Conservation (phyloP, 2,113 vertebrate genomes). For the Thamnophis sirtalis region DNA sequence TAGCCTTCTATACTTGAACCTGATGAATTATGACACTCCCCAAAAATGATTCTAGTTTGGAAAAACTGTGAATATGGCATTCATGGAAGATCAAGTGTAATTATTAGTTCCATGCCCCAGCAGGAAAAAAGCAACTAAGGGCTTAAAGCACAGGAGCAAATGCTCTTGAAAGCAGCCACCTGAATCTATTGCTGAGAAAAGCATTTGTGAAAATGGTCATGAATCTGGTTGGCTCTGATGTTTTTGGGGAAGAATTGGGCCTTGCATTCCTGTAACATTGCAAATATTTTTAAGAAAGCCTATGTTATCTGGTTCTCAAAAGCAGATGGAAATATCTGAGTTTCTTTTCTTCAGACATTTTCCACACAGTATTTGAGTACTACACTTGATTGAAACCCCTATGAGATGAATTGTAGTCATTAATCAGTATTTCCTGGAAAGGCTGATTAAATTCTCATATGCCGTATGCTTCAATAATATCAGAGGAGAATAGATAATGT, state of each 20-base stretch:
- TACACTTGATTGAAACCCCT: background rate
- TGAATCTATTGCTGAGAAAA: background rate
- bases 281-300: background rate
- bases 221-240: background rate
- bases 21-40: background rate
- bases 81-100: background rate
- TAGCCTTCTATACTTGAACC: background rate
- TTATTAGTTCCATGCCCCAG: background rate
- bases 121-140: background rate
- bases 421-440: background rate
- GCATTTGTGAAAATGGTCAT: background rate
- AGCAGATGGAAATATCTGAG: background rate
- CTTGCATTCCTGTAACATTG: background rate
- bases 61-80: background rate
- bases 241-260: background rate
- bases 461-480: background rate
- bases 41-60: background rate
- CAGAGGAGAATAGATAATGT: background rate
- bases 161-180: background rate
- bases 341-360: background rate
- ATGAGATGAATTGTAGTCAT: background rate
- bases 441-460: background rate
- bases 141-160: background rate
- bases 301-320: background rate
- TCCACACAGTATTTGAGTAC: background rate